phyloP scores from a whole-genome alignment of 2,888 invertebrate genomes.

The Drosophila anceps region DNA sequence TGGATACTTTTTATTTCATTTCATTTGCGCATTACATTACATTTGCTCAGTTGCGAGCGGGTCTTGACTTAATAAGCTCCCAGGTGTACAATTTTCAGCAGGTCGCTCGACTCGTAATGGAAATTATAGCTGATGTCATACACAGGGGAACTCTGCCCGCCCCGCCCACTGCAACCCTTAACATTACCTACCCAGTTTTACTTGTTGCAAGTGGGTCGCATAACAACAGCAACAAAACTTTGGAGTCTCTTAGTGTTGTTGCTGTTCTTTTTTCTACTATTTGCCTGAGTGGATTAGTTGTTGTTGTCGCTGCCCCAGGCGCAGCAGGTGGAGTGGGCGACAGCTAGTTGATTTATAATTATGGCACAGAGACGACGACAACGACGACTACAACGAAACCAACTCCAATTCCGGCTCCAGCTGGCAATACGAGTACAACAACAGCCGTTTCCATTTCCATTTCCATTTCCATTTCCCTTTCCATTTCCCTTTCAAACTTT shows the following conservation, averaged over 20 bases:
- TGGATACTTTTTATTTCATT: slow-evolving; percentile 71
- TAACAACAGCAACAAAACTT: slow-evolving; percentile 36
- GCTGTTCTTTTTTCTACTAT: slow-evolving; percentile 44
- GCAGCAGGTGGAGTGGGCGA: slow-evolving; percentile 32
- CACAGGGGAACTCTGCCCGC: slow-evolving; percentile 61
- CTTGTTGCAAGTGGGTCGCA: slow-evolving; percentile 79
- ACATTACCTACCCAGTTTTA: slow-evolving; percentile 41
- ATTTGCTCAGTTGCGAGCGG: slow-evolving; percentile 45
- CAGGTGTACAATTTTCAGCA: slow-evolving; percentile 79
- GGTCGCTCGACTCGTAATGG: slow-evolving; percentile 75
- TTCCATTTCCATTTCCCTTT: slow-evolving; percentile 13
- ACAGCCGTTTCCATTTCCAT: slow-evolving; percentile 19
- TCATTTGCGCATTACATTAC: slow-evolving; percentile 76
- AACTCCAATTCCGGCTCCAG: slow-evolving; percentile 11
- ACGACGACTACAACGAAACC: slow-evolving; percentile 23
- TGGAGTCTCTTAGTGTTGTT: slow-evolving; percentile 60
- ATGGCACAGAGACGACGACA: slow-evolving; percentile 35
- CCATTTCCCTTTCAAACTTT: slow-evolving; percentile 25
- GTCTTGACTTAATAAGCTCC: slow-evolving; percentile 78
- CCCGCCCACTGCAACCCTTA: slow-evolving; percentile 43
- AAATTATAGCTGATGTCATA: slow-evolving; percentile 82
- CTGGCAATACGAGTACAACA: slow-evolving; percentile 8
- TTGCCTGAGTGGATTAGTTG: slow-evolving; percentile 74
- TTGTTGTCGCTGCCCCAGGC: slow-evolving; percentile 8
- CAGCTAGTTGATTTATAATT: slow-evolving; percentile 78